These are phyloP conservation scores for Paraescarpia echinospica DNA, from an alignment of 1,140 invertebrate species.

Conservation along the genomic window DNA sequence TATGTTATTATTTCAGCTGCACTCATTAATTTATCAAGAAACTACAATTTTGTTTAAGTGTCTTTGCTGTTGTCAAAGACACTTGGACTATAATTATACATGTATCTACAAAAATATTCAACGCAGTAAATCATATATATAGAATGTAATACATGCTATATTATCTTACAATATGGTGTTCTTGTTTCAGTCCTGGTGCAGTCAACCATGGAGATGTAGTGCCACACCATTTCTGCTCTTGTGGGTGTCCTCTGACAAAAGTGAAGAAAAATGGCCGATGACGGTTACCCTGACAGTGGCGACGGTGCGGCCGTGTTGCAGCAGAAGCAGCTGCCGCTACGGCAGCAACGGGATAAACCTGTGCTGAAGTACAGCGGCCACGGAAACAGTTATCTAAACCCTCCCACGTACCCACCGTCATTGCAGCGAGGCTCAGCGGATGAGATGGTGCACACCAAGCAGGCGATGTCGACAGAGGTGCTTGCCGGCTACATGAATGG, in stretches of 20 bases:
- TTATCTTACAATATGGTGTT: no score
- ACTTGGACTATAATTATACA: no score
- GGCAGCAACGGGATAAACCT: slow-evolving; percentile 47
- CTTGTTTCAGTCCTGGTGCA: background rate
- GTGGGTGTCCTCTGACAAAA: background rate
- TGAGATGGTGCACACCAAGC: background rate
- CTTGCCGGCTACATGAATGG: background rate
- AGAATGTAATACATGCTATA: background rate
- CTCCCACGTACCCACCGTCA: background rate
- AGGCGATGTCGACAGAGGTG: background rate
- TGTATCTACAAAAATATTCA: no score
- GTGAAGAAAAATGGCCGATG: slow-evolving; percentile 39
- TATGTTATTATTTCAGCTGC: no score
- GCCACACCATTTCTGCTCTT: slow-evolving; percentile 24
- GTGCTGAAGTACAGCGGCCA: slow-evolving; percentile 47
- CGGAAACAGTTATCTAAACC: background rate
- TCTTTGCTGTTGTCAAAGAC: no score
- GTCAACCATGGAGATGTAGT: background rate
- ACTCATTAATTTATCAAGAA: no score
- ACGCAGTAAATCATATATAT: background rate
- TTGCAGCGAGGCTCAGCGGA: background rate
- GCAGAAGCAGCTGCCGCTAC: slow-evolving; percentile 47
- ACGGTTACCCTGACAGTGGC: slow-evolving; percentile 44
- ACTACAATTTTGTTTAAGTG: no score
- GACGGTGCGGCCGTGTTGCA: background rate